Conservation (phyloP, 2,113 vertebrate species). For the Zapornia atra region DNA sequence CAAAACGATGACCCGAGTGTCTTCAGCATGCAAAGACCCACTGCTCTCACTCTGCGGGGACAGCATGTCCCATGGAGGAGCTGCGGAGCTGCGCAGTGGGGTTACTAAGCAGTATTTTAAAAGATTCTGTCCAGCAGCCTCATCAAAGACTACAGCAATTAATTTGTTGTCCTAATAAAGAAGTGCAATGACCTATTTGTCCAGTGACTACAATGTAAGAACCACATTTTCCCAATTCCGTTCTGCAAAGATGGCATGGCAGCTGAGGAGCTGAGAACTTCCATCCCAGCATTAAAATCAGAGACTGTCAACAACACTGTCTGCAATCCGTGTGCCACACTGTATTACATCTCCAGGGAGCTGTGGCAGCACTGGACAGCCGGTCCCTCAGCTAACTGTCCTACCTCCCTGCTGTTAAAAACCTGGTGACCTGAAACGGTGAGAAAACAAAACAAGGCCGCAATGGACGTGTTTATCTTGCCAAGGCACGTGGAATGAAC, state of each 20-base stretch:
- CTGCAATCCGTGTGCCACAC: background rate
- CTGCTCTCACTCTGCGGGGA: background rate
- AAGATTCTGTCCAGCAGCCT: background rate
- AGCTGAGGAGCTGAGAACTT: background rate
- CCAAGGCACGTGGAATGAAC: slow-evolving; percentile 4
- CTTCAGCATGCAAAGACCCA: background rate
- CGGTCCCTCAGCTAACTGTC: background rate
- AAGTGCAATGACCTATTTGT: background rate
- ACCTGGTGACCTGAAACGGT: background rate
- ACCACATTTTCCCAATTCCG: background rate
- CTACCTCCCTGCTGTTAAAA: background rate
- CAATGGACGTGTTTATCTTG: background rate
- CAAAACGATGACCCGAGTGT: background rate
- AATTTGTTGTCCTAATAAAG: background rate
- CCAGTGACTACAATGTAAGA: background rate
- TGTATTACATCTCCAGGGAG: background rate
- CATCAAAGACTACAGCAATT: background rate
- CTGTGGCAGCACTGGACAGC: background rate
- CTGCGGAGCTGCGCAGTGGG: background rate
- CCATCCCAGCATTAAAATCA: background rate
- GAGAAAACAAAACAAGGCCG: background rate
- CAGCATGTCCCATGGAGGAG: background rate
- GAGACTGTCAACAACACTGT: background rate
- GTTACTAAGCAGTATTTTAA: background rate
- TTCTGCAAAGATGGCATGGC: background rate